A percentile compares a stretch with the other conserved stretches of the same genome.
Evolutionary conservation across 2,888 invertebrate species (phyloP).

Genomic region (Ochropleura leucogaster): DNA sequence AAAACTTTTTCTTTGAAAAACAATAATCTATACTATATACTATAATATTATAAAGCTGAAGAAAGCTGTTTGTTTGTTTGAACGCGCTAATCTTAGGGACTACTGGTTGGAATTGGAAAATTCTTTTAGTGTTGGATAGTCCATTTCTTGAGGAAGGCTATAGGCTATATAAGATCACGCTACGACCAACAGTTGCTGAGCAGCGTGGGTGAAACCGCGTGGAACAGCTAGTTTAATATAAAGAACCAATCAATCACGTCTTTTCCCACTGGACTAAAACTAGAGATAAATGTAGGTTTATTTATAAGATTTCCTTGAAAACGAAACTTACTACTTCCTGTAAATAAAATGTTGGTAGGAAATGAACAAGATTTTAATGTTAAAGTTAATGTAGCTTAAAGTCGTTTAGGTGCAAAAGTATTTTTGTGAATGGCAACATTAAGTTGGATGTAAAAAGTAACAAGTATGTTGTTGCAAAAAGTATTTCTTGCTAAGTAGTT

Average conservation of each 20-base stretch:
- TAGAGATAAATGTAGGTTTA: not conserved
- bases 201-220: too few relatives aligned
- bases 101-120: too few relatives aligned
- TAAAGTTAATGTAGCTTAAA: constrained; percentile 35
- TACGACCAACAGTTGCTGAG: too few relatives aligned
- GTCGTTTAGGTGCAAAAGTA: constrained; percentile 31
- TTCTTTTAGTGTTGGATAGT: too few relatives aligned
- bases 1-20: too few relatives aligned
- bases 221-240: too few relatives aligned
- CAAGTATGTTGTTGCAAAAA: not conserved
- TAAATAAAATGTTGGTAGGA: not conserved
- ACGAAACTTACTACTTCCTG: not conserved
- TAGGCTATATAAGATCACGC: too few relatives aligned
- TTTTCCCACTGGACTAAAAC: not conserved
- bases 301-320: not conserved
- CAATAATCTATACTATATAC: too few relatives aligned
- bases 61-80: too few relatives aligned
- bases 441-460: constrained; percentile 14
- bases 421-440: constrained; percentile 26
- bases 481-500: constrained; percentile 1
- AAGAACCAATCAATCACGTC: not conserved
- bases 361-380: constrained; percentile 28
- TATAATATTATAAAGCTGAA: too few relatives aligned
- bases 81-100: too few relatives aligned
- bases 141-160: too few relatives aligned